Conservation (phyloP, 1,140 invertebrate genomes). For the roundworm (Caenorhabditis elegans) region WBcel235 BX284604.4:8967001-8967500, state of each 20-base stretch:
- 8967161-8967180: neutral
- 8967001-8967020: neutral
- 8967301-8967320: conserved; percentile 4
- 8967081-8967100: neutral
- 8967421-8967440: neutral
- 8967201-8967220: neutral
- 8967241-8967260: too few relatives aligned
- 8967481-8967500: neutral
- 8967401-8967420: neutral
- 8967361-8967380: neutral
- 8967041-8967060: neutral
- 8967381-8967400: neutral
- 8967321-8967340: neutral
- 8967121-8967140: neutral
- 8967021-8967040: neutral
- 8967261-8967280: too few relatives aligned
- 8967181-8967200: neutral
- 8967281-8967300: too few relatives aligned
- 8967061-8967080: neutral
- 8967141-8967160: neutral
- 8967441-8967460: neutral
- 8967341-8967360: neutral
- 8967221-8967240: too few relatives aligned
- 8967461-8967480: neutral
- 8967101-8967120: neutral